phyloP scores from a whole-genome alignment of 2,113 vertebrate genomes.

The Taxidea taxus region DNA sequence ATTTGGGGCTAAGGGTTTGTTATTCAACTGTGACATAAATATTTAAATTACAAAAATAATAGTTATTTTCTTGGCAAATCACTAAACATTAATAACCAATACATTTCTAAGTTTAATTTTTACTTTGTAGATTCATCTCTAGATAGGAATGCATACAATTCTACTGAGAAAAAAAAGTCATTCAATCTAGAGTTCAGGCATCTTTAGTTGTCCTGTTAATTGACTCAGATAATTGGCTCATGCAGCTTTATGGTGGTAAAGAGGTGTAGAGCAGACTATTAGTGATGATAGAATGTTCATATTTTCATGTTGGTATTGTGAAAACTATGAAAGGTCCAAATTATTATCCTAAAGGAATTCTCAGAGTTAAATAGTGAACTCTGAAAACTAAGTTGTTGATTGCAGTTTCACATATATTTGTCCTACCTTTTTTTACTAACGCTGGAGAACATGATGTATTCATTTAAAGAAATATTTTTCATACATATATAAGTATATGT shows the following conservation, averaged over 20 bases:
- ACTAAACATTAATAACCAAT: not conserved
- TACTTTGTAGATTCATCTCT: not conserved
- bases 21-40: not conserved
- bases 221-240: not conserved
- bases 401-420: not conserved
- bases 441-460: not conserved
- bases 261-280: accelerated
- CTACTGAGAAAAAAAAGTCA: not conserved
- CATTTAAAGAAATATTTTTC: not conserved
- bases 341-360: not conserved
- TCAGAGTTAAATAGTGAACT: not conserved
- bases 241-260: not conserved
- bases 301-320: not conserved
- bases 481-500: no score
- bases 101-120: not conserved
- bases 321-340: not conserved
- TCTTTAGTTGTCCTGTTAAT: not conserved
- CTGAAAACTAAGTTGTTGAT: not conserved
- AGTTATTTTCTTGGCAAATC: not conserved
- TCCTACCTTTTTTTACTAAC: not conserved
- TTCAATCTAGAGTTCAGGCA: not conserved
- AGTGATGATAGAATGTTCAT: not conserved
- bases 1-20: not conserved
- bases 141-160: not conserved
- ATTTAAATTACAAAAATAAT: not conserved